Base-by-base conservation (phyloP, 2,888 invertebrate genomes). In the Nomada goodeniana region DNA sequence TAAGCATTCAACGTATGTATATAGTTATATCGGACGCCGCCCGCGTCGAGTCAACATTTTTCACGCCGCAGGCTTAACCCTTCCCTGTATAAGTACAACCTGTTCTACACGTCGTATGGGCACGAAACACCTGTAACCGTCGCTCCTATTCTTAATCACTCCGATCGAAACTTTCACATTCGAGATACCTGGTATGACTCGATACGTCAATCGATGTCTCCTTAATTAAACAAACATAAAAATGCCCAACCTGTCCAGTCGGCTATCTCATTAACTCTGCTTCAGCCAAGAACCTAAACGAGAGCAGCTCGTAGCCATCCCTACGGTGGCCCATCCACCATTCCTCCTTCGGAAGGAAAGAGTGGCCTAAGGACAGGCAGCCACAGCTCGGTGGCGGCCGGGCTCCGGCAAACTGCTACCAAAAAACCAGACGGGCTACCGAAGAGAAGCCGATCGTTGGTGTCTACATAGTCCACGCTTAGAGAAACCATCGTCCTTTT, bases 351-450 rank as follows among this genome's bases (percentile, higher is more conserved):
- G 89, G 89, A 88, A 89, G 90, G 88, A 87, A 88, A 88, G 87
- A 88, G 84, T 84, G 80, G 90, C 91, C 89, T 88, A 80, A 85
- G 89, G 90, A 90, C 89, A 89, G 84, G 80, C 85, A 83, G 80
- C 83, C 84, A 84, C 57, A 76, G 67, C 86, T 83, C 87, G 86
- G 89, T 87, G 88, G 88, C 88, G 86, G 85, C 86, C 88, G 83
- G 81, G 86, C 89, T 82, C 85, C 75, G 83, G 88, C 86, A 86
- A 89, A 87, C 87, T 81, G 92, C 92, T 91, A 93, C 93, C 92
- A 92, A 93, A 92, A 93, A 93, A 93, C 91, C 91, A 90, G 91
- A 89, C 90, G 91, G 91, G 92, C 93, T 93, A 92, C 93, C 91
- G 92, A 89, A 91, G 89, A 88, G 88, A 84, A 83, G 87, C 83